Base-by-base conservation (phyloP, 2,888 invertebrate genomes). In the Notodonta dromedarius region DNA sequence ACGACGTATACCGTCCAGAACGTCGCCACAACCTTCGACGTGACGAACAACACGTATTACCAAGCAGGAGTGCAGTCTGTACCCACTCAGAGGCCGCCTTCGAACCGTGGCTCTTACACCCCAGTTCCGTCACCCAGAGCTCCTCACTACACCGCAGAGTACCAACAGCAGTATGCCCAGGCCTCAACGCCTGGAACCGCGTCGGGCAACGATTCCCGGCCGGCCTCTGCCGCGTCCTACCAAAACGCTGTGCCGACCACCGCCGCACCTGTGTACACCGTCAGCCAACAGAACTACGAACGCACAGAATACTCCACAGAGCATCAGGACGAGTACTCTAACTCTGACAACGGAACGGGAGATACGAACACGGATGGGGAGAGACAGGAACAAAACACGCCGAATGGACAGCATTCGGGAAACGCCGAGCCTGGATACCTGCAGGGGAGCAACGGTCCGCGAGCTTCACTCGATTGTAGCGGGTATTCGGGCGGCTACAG, bases 391-490 rank as follows among this genome's bases (percentile, higher is more conserved):
- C 92, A 93, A 78, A 91, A 85, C 67, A 87, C 89, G 61, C 85
- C 90, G 50, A 93, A 88, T 84, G 88, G 88, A 74, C 94, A 93
- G 89, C 94, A 94, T 95, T 96, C 96, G 96, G 96, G 96, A 97
- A 97, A 97, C 97, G 97, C 96, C 96, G 96, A 96, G 96, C 97
- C 97, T 97, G 97, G 97, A 94, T 97, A 97, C 96, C 96, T 96
- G 96, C 96, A 96, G 94, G 95, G 96, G 97, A 97, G 96, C 97
- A 96, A 96, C 97, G 96, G 96, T 96, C 97, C 97, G 97, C 97
- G 95, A 95, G 95, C 96, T 97, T 98, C 97, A 97, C 97, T 96
- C 96, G 97, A 95, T 97, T 98, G 97, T 98, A 98, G 97, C 97
- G 97, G 98, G 96, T 97, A 97, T 95, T 95, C 97, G 96, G 97